Base-by-base conservation (phyloP, 2,888 invertebrate genomes). In the Drosophila infuscata region DNA sequence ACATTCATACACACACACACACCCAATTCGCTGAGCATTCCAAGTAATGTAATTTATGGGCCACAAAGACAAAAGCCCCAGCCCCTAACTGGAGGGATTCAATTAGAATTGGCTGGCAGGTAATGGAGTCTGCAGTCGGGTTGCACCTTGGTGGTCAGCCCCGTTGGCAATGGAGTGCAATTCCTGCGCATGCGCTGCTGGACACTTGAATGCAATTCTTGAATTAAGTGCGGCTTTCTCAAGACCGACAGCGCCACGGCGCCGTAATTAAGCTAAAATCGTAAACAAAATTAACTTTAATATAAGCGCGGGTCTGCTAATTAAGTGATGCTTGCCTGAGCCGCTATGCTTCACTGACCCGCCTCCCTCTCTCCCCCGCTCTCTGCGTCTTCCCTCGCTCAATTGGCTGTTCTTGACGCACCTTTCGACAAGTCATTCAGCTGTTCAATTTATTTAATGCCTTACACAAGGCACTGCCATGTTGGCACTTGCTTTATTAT, bases 361-460 rank as follows among this genome's bases (percentile, higher is more conserved):
- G 35, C 25, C 20, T 29, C 29, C 9, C 46, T n/a, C 58, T 33
- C 11, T 8, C 35, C 15, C 9, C 20, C 43, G 35, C 35, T 32
- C 11, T 7, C 46, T 25, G 46, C 20, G 20, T 20, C 46, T 12
- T 15, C 53, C 4, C 20, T 29, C 15, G 49, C 25, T 9, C 9
- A 9, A 12, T 29, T n/a, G 17, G 8, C 32, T 48, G 46, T 33
- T 4, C 32, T 61, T 59, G 51, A 61, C 51, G 74, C 76, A 82
- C 83, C 87, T 88, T 88, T 88, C 87, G 90, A 80, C 87, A 88
- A 89, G 81, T 88, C 90, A 89, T 88, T 89, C 75, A 88, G 88
- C 78, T 89, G 90, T 88, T 88, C 81, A 88, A 88, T 89, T 88
- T 89, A 89, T 89, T 88, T 80, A 88, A 89, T 88, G 83, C 46